Percentiles rank a stretch among this genome's conserved stretches.
phyloP scores from a whole-genome alignment of 2,888 invertebrate species.

The Drosophila aldrichi region DNA sequence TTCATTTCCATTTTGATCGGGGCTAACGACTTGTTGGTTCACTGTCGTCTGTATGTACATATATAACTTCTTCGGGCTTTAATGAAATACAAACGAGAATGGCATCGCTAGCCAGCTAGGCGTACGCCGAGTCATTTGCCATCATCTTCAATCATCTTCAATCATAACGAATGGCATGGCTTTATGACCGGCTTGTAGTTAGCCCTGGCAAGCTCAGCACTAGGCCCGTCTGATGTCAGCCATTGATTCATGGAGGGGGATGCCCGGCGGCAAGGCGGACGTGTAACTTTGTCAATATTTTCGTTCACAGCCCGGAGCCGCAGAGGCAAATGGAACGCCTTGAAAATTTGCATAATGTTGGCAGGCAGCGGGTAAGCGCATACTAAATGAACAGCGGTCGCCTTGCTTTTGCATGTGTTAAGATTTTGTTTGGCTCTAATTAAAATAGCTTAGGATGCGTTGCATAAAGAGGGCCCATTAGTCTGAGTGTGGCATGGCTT shows the following conservation, averaged over 20 bases:
- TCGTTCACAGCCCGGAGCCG: slow-evolving; percentile 31
- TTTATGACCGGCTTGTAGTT: slow-evolving; percentile 30
- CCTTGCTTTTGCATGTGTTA: slow-evolving; percentile 23
- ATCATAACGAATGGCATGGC: slow-evolving; percentile 46
- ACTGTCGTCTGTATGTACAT: background rate
- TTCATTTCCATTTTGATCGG: background rate
- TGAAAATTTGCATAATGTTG: slow-evolving; percentile 66
- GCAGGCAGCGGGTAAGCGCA: slow-evolving; percentile 24
- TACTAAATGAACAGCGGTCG: slow-evolving; percentile 44
- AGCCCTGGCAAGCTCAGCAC: slow-evolving; percentile 8
- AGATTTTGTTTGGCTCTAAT: slow-evolving; percentile 52
- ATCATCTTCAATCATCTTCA: slow-evolving; percentile 62
- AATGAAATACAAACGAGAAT: slow-evolving; percentile 26
- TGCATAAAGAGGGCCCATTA: slow-evolving; percentile 53
- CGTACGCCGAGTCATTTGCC: slow-evolving; percentile 23
- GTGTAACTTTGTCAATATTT: slow-evolving; percentile 62
- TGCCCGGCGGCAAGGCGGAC: background rate
- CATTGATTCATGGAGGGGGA: slow-evolving; percentile 12
- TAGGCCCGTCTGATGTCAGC: slow-evolving; percentile 7
- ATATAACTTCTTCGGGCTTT: slow-evolving; percentile 10
- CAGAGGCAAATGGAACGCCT: slow-evolving; percentile 37
- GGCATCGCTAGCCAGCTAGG: slow-evolving; percentile 14
- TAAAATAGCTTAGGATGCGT: slow-evolving; percentile 47
- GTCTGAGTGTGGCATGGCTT: slow-evolving; percentile 16
- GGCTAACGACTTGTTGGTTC: background rate